Conservation (phyloP, 2,888 invertebrate genomes). For the Tenthredo amoena region DNA sequence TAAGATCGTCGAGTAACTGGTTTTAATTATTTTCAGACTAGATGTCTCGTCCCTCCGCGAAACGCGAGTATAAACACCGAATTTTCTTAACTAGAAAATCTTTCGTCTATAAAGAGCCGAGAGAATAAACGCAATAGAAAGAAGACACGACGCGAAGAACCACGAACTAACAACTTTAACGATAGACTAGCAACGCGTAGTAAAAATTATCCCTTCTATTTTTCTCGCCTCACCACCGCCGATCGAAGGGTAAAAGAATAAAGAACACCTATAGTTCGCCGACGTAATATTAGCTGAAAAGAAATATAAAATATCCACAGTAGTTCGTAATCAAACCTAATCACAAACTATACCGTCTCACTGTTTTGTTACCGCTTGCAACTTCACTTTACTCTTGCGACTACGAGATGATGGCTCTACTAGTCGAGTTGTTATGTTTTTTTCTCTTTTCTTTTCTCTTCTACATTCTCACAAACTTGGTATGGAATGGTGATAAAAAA, state of each 20-base stretch:
- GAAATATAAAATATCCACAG: not conserved
- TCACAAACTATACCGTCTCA: not conserved
- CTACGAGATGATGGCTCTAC: not conserved
- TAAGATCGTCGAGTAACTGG: not conserved
- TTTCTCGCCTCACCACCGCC: not conserved
- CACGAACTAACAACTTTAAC: constrained; percentile 35
- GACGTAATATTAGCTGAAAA: not conserved
- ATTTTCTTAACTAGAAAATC: not conserved
- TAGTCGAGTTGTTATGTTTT: not conserved
- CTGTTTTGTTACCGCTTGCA: not conserved
- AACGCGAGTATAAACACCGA: not conserved
- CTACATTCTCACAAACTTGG: not conserved
- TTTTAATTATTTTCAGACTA: not conserved
- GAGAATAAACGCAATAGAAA: constrained; percentile 10
- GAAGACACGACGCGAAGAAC: constrained; percentile 28
- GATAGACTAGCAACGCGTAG: constrained; percentile 25
- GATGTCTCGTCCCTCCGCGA: not conserved
- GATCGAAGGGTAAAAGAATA: not conserved
- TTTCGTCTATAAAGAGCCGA: constrained; percentile 1
- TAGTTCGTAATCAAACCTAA: not conserved
- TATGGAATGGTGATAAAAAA: not conserved
- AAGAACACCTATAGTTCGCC: not conserved
- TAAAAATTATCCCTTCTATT: constrained; percentile 28
- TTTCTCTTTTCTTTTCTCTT: not conserved
- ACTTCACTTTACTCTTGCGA: not conserved